These are phyloP conservation scores for Peucedramus taeniatus DNA, from an alignment of 2,113 vertebrate species.

Conservation along the genomic window DNA sequence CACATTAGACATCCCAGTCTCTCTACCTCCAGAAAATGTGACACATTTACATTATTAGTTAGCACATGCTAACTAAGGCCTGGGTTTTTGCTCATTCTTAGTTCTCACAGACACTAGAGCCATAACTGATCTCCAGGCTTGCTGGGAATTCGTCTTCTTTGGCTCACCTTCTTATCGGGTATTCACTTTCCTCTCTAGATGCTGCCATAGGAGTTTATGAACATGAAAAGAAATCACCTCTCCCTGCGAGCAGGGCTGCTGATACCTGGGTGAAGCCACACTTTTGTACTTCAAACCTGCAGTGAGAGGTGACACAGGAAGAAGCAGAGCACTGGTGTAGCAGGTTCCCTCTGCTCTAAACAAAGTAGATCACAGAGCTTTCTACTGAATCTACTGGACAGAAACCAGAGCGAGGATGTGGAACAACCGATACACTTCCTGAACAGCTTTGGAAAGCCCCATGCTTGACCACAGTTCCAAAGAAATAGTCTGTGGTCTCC, in stretches of 20 bases:
- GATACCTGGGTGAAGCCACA: not conserved
- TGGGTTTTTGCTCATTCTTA: not conserved
- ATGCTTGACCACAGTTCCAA: not conserved
- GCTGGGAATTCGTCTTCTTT: not conserved
- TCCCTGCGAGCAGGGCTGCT: not conserved
- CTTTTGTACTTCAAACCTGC: not conserved
- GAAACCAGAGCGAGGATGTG: not conserved
- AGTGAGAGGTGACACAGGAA: not conserved
- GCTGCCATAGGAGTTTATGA: not conserved
- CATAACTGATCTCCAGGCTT: not conserved
- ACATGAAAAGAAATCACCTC: not conserved
- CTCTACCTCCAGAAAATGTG: not conserved
- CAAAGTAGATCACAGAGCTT: not conserved
- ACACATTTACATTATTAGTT: not conserved
- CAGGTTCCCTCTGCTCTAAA: not conserved
- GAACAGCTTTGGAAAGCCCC: not conserved
- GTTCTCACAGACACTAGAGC: not conserved
- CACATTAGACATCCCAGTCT: not conserved
- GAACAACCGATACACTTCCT: not conserved
- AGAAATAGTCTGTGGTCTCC: not conserved
- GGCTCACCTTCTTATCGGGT: not conserved
- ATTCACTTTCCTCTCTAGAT: not conserved
- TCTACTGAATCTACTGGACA: not conserved
- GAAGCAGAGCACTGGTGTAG: not conserved
- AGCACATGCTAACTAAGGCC: not conserved